Evolutionary conservation across 1,140 invertebrate genomes (phyloP).

Genomic region (Thereuonema tuberculata): DNA sequence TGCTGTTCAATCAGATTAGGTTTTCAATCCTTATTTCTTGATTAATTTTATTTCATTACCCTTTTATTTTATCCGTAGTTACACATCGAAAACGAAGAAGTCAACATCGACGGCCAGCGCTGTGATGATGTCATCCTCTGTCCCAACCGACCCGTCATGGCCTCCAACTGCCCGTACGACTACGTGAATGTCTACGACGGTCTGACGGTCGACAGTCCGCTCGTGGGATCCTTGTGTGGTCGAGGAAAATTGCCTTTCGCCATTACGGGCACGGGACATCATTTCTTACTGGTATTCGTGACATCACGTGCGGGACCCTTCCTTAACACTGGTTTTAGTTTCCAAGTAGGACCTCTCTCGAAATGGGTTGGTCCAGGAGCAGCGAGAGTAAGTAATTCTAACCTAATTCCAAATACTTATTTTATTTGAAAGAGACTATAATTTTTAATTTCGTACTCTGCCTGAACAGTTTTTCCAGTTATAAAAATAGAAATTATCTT

Average conservation of each 20-base stretch:
- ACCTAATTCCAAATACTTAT: too few species aligned
- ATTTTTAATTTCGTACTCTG: too few species aligned
- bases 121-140: conserved; percentile 91
- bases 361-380: conserved; percentile 5
- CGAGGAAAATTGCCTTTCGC: conserved; percentile 88
- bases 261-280: conserved; percentile 77
- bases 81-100: conserved; percentile 83
- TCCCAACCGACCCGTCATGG: conserved; percentile 63
- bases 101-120: conserved; percentile 81
- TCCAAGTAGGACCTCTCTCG: conserved; percentile 28
- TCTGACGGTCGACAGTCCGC: conserved; percentile 63
- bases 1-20: too few species aligned
- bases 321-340: conserved; percentile 80
- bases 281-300: conserved; percentile 80
- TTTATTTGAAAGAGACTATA: too few species aligned
- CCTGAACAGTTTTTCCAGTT: too few species aligned
- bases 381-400: background rate
- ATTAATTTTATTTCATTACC: background rate
- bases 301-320: conserved; percentile 72
- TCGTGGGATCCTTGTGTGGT: conserved; percentile 83
- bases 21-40: background rate
- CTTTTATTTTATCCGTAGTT: conserved; percentile 31
- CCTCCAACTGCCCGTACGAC: conserved; percentile 77
- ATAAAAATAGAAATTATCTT: too few species aligned
- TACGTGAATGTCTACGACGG: conserved; percentile 81